Base-by-base conservation (phyloP, 2,113 vertebrate species). In the Nothocercus julius region DNA sequence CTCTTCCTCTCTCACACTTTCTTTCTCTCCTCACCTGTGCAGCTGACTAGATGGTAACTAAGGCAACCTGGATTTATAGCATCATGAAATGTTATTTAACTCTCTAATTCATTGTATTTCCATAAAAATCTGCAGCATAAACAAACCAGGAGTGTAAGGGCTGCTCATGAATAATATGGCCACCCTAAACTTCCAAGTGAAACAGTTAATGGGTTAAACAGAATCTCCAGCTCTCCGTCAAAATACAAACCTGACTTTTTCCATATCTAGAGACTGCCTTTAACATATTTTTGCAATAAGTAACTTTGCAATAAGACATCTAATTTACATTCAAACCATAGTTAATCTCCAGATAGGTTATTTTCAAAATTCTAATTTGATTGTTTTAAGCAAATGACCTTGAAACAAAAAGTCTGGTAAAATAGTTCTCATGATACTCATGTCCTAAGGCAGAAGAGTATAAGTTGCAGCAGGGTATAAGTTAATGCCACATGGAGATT, bases 21-120 rank as follows among this genome's bases (percentile, higher is more conserved):
- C 77, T 53, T 16, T 70, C 28, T 6, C 58, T 66, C 45, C 22
- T 96, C 47, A 95, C 88, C 90, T 96, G 73, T 88, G 80, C 53
- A 93, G 63, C 82, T 96, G 93, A 64, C 58, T 77, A 90, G 85
- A 93, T 85, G 83, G 94, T 92, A 96, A 79, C 90, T 95, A 90
- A 93, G 94, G 88, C 87, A 96, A 92, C 73, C 53, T 92, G 77
- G 83, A 90, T 90, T 95, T 93, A 90, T n/a, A 87, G 34, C 0
- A 1, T 32, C 15, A 24, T 88, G 58, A 88, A 89, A 63, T 62
- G 12, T 76, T 90, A 89, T 87, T 53, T 79, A 92, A 88, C 34
- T 84, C 76, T 90, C 68, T 75, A 88, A 86, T 27, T 89, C 34
- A 22, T 20, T 32, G 63, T 47, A 84, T 90, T 90, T 93, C 67